Base-by-base conservation (phyloP, 2,888 invertebrate species). In the Bruchidius siliquastri region DNA sequence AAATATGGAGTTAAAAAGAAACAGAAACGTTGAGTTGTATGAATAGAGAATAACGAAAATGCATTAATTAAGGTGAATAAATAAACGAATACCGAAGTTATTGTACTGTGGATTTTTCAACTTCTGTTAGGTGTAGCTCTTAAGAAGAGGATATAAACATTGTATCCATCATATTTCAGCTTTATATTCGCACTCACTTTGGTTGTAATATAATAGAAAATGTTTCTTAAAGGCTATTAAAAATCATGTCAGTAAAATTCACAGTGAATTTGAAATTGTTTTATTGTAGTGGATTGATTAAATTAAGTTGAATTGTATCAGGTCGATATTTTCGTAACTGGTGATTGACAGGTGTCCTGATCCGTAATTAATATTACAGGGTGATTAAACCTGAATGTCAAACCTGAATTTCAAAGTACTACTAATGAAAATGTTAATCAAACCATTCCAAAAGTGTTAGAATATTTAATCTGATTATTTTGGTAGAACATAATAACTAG, bases 11-110 rank as follows among this genome's bases (percentile, higher is more conserved):
- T 21, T 1, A 68, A 68, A 68, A 68, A 21, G 21, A 68, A 22
- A 68, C 21, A 68, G 18, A 22, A 68, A 10, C 21, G 68, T 21
- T 68, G 22, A 68, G 8, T 20, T 21, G 3, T 68, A 21, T 20
- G 20, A 21, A 21, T 68, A 68, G 68, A 68, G 21, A 68, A 20
- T 68, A 68, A 10, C 21, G 68, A 68, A 20, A 21, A 68, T 68
- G 22, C 68, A 22, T 68, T 68, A 68, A 68, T 68, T 68, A 68
- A 68, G 68, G 68, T n/a, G 22, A 68, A 68, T 68, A 21, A 68
- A 68, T 68, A 68, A 68, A 68, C n/a, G 21, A 22, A 21, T 21
- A 68, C 21, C 68, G 8, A 68, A 21, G 68, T 68, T 21, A 21
- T 20, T 68, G 68, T 68, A 68, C 21, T 68, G 22, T 68, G 68